phyloP scores from a whole-genome alignment of 2,797 vertebrate genomes.

The Dromococcyx pavoninus region DNA sequence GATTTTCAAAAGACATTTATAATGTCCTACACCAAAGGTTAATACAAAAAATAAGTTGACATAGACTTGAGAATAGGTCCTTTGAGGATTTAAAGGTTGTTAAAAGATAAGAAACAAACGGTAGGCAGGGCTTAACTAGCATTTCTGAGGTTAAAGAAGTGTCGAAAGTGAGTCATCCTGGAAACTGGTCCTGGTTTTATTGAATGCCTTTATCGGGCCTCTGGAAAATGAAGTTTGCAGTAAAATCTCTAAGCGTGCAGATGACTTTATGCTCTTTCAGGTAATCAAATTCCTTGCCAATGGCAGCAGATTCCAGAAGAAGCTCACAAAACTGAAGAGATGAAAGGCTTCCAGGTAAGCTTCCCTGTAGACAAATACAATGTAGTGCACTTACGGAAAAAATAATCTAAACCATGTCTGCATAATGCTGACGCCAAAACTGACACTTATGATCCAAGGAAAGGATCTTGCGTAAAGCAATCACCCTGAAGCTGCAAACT shows the following conservation, averaged over 20 bases:
- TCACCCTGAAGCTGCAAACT: neutral
- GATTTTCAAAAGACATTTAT: neutral
- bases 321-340: neutral
- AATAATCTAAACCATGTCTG: neutral
- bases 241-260: neutral
- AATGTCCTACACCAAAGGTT: neutral
- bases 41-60: neutral
- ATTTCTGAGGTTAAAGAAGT: neutral
- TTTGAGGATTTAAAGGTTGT: neutral
- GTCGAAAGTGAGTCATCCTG: neutral
- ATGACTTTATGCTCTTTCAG: neutral
- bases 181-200: neutral
- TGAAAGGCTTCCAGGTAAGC: neutral
- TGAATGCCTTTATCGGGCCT: neutral
- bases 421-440: neutral
- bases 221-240: neutral
- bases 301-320: neutral
- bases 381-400: rapidly evolving
- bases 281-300: neutral
- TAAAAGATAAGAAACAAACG: neutral
- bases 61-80: neutral
- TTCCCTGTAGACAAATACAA: neutral
- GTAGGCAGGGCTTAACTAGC: neutral
- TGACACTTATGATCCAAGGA: neutral
- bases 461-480: neutral